A percentile compares a stretch with the other conserved stretches of the same genome.
Conservation (phyloP, 2,113 vertebrate species). For the Synchiropus splendidus region DNA sequence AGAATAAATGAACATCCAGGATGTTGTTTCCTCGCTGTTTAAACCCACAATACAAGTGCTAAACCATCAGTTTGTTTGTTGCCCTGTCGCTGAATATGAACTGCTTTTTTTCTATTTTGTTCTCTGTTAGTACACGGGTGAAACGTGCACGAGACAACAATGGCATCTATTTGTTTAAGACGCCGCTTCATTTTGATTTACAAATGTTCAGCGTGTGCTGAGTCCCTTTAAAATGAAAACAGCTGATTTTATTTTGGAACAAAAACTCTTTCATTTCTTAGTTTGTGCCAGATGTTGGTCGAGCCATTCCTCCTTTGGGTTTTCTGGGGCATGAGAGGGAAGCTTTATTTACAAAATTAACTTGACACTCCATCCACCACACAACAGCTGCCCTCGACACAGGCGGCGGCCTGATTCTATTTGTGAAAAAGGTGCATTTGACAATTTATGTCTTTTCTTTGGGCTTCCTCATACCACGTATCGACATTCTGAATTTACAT, state of each 20-base stretch:
- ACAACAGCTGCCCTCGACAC: slow-evolving; percentile 64
- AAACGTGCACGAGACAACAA: slow-evolving; percentile 43
- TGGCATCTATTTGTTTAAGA: slow-evolving; percentile 31
- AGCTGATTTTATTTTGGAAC: slow-evolving; percentile 19
- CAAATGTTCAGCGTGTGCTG: slow-evolving; percentile 30
- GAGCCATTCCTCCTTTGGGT: slow-evolving; percentile 48
- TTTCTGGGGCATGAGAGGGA: slow-evolving; percentile 58
- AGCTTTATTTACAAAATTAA: slow-evolving; percentile 68
- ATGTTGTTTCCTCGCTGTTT: slow-evolving; percentile 46
- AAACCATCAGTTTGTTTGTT: slow-evolving; percentile 58
- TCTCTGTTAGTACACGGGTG: slow-evolving; percentile 41
- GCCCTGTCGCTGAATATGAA: slow-evolving; percentile 28
- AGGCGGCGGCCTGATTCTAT: slow-evolving; percentile 29
- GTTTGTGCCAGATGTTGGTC: slow-evolving; percentile 30
- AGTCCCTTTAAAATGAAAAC: slow-evolving; percentile 1
- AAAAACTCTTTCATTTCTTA: slow-evolving; percentile 17
- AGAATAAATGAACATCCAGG: slow-evolving; percentile 57
- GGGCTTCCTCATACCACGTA: slow-evolving; percentile 30
- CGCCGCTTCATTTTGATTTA: slow-evolving; percentile 25
- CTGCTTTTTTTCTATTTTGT: slow-evolving; percentile 34
- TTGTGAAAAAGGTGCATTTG: slow-evolving; percentile 29
- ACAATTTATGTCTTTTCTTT: slow-evolving; percentile 39
- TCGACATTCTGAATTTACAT: slow-evolving; percentile 15
- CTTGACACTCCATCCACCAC: slow-evolving; percentile 42
- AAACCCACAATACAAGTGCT: slow-evolving; percentile 59